Conservation (phyloP, 2,888 invertebrate species). For the Caenorhabditis parvicauda region DNA sequence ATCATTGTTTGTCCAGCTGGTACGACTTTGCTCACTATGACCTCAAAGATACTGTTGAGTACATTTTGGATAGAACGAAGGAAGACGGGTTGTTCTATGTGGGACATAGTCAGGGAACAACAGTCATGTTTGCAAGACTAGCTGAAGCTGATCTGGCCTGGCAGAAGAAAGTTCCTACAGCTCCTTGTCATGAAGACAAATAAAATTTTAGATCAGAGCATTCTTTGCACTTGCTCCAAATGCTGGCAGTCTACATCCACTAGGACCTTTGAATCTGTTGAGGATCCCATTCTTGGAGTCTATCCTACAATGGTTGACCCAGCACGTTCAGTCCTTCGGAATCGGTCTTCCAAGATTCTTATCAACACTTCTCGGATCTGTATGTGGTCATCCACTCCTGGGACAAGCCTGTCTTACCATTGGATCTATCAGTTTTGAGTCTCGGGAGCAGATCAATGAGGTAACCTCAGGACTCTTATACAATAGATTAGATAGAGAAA, state of each 20-base stretch:
- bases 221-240: constrained; percentile 59
- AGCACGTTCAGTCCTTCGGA: no score
- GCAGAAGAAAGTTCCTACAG: no score
- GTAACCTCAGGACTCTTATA: no score
- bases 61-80: constrained; percentile 69
- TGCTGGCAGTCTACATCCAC: constrained; percentile 17
- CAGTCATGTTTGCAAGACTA: constrained; percentile 51
- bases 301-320: constrained; percentile 40
- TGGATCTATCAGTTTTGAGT: no score
- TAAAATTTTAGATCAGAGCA: constrained; percentile 49
- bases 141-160: constrained; percentile 25
- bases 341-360: constrained; percentile 7
- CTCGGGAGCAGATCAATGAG: no score
- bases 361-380: not conserved
- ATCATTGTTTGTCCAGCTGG: constrained; percentile 71
- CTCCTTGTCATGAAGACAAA: no score
- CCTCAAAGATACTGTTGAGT: constrained; percentile 80
- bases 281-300: constrained; percentile 56
- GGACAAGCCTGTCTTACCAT: constrained; percentile 8
- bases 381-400: constrained; percentile 5
- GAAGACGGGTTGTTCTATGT: constrained; percentile 74
- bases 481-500: constrained; percentile 11
- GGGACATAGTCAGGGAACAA: constrained; percentile 78
- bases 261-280: constrained; percentile 49
- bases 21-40: constrained; percentile 84